Evolutionary conservation across 2,888 invertebrate species (phyloP), one percentile per base, ranked within the genome.

Genomic region (Spodoptera exigua): DNA sequence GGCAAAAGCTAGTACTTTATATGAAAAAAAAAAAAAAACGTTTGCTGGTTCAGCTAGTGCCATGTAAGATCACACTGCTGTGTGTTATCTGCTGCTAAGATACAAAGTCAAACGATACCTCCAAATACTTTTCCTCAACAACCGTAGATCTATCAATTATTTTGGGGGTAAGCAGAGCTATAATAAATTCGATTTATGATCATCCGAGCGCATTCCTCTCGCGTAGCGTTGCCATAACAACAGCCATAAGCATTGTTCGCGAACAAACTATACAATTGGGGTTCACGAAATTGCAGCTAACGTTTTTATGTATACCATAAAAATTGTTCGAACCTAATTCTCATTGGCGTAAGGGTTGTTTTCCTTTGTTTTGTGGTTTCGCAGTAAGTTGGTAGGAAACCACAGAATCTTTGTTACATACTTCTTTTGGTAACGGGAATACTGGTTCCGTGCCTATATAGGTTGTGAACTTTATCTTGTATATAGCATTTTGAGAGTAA

Each of bases 381-480:
- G 0, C 3, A 1, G 21, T 36, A 43, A 36, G 48, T 59, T 74
- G 47, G 73, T 44, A 17, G 34, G 10, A 59, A 81, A 76, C 82
- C 84, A 53, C 88, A 87, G 89, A 86, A 87, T 90, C 89, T 88
- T 89, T 89, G 88, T 86, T 79, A 80, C 78, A 47, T 39, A 45
- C 52, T 76, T 70, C 80, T 83, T 86, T 83, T 80, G 84, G 82
- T 91, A 91, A 91, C 91, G 90, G 92, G 90, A 87, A 71, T 79
- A 88, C 88, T 77, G 89, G 91, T 89, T 89, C 84, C 80, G 66
- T 81, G 78, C 68, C 70, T 74, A 82, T 70, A 52, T 61, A 46
- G 34, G 54, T 55, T 58, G 67, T 70, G 67, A 60, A 60, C 59
- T 67, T 66, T 64, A 64, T 62, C 66, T 62, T 71, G 64, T 61